Conservation (phyloP, 2,888 invertebrate genomes). For the Orthosia gothica region DNA sequence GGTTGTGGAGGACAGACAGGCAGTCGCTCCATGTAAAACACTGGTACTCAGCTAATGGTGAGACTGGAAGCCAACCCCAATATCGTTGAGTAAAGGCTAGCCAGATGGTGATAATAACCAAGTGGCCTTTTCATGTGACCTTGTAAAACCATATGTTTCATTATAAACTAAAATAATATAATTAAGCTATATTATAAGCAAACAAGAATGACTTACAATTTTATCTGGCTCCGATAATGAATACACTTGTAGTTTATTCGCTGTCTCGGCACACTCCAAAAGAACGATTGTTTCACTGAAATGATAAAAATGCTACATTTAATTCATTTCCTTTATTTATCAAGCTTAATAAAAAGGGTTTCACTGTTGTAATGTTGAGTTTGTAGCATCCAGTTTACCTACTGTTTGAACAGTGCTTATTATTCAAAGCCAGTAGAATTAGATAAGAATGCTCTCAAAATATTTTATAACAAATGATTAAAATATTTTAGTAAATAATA, state of each 20-base stretch:
- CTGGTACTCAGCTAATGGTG: no score
- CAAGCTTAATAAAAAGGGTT: background rate
- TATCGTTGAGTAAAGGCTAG: no score
- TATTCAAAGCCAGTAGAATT: conserved; percentile 13
- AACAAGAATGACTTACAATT: conserved; percentile 76
- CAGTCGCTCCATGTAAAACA: no score
- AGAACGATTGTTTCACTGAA: conserved; percentile 80
- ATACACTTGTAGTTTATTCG: conserved; percentile 73
- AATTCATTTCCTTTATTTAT: conserved; percentile 6
- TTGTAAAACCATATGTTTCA: conserved; percentile 44
- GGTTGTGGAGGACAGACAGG: no score
- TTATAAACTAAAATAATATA: conserved; percentile 34
- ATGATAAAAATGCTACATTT: conserved; percentile 47
- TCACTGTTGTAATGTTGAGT: background rate
- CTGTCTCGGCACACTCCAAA: conserved; percentile 81
- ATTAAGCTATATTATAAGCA: conserved; percentile 23
- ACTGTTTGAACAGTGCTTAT: background rate
- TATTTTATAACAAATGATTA: background rate
- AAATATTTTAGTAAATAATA: background rate
- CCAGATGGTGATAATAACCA: background rate
- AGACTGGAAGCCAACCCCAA: no score
- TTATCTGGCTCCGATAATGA: conserved; percentile 78
- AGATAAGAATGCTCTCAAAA: conserved; percentile 18
- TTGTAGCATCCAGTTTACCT: background rate
- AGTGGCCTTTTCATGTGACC: conserved; percentile 23